Conservation (phyloP, 2,797 vertebrate genomes). For the Lepilemur ruficaudatus region DNA sequence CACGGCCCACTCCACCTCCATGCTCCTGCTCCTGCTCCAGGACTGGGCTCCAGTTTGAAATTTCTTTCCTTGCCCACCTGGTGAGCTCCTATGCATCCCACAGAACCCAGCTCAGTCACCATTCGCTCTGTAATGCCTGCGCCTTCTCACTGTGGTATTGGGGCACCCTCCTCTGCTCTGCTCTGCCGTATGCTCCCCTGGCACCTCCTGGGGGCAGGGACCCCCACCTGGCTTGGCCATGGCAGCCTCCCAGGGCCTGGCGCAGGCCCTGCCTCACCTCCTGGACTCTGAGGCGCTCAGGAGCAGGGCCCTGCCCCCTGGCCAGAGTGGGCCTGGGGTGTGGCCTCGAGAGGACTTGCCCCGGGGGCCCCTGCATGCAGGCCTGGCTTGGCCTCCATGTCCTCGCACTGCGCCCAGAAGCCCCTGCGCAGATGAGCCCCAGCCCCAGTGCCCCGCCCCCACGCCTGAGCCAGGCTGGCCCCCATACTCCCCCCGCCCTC, state of each 20-base stretch:
- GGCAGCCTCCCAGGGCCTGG: fast-evolving
- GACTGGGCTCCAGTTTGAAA: not conserved
- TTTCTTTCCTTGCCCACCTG: not conserved
- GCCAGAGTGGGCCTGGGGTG: not conserved
- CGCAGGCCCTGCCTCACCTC: not conserved
- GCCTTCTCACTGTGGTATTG: fast-evolving
- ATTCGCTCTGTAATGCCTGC: fast-evolving
- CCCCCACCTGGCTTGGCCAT: fast-evolving
- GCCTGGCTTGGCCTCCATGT: fast-evolving
- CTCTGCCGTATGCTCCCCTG: fast-evolving
- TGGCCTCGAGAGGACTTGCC: fast-evolving
- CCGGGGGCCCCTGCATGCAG: fast-evolving
- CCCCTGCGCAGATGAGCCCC: fast-evolving
- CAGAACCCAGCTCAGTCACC: not conserved
- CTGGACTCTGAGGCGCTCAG: not conserved
- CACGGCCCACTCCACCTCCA: fast-evolving
- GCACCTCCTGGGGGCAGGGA: not conserved
- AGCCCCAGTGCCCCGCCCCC: not conserved
- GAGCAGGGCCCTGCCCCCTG: fast-evolving
- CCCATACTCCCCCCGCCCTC: not conserved
- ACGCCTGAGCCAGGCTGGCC: not conserved
- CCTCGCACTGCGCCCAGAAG: fast-evolving
- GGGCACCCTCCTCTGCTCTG: too few relatives aligned
- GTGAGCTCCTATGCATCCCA: not conserved
- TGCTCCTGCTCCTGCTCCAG: not conserved